Percentiles rank a stretch among this genome's conserved stretches.
Conservation (phyloP, 2,797 vertebrate genomes). For the Pseudotriccus pelzelni region DNA sequence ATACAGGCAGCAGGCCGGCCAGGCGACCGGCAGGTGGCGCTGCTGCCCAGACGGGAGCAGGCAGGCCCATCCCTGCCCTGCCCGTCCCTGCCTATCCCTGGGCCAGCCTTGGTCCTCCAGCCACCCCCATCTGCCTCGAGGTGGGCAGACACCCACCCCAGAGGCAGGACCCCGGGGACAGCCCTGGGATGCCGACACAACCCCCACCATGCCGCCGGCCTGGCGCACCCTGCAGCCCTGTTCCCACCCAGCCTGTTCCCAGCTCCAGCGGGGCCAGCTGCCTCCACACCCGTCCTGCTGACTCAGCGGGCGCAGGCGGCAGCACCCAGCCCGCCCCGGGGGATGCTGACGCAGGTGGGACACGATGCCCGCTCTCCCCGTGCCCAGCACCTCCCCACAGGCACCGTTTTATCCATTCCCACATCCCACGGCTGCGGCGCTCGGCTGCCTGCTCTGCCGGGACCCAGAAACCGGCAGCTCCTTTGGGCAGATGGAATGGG, state of each 20-base stretch:
- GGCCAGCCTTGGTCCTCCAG: background rate
- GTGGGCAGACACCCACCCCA: background rate
- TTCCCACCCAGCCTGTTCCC: background rate
- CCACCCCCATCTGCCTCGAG: background rate
- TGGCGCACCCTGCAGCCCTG: background rate
- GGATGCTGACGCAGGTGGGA: background rate
- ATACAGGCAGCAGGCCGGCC: background rate
- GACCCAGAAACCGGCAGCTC: background rate
- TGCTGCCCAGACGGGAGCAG: background rate
- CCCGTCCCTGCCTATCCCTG: background rate
- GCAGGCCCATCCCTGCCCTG: background rate
- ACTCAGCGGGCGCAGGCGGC: background rate
- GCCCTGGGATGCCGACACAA: background rate
- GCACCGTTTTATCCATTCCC: background rate
- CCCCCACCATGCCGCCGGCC: background rate
- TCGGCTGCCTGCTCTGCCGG: rapidly evolving
- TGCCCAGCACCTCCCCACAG: background rate
- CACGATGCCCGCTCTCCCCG: rapidly evolving
- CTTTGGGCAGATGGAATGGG: rapidly evolving
- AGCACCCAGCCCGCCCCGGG: background rate
- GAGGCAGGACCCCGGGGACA: background rate
- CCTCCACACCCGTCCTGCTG: background rate
- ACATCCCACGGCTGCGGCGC: rapidly evolving
- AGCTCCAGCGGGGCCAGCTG: background rate
- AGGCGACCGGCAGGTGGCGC: background rate